These are phyloP conservation scores for Simalia tracyae DNA, from an alignment of 2,797 vertebrate genomes.

Conservation along the genomic window DNA sequence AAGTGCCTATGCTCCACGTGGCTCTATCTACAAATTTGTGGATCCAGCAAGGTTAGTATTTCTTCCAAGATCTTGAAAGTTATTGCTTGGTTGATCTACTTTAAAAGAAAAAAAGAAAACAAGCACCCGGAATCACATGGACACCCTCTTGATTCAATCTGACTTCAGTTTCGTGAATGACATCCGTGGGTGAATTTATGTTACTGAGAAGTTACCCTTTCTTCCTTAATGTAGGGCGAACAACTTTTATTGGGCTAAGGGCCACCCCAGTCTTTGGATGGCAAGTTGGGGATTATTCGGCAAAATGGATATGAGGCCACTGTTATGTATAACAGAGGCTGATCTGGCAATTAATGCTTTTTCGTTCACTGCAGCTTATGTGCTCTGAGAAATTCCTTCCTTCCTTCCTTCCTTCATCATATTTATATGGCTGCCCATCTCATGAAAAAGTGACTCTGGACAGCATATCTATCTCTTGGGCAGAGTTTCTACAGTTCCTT, in stretches of 20 bases:
- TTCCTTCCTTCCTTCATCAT: too few relatives aligned
- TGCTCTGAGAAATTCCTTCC: too few relatives aligned
- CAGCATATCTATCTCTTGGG: too few relatives aligned
- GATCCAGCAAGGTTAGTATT: conserved; percentile 83
- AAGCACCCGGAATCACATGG: neutral
- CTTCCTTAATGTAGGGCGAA: neutral
- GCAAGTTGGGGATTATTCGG: too few relatives aligned
- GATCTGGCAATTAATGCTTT: too few relatives aligned
- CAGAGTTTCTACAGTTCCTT: too few relatives aligned
- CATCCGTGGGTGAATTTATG: neutral
- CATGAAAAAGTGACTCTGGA: too few relatives aligned
- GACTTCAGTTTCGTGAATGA: neutral
- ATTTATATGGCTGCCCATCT: too few relatives aligned
- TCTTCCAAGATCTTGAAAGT: conserved; percentile 14
- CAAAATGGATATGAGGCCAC: too few relatives aligned
- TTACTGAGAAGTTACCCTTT: neutral
- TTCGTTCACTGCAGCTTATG: too few relatives aligned
- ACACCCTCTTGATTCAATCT: neutral
- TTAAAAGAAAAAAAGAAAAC: neutral
- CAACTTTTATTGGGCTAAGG: neutral
- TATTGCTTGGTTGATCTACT: neutral
- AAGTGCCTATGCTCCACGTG: conserved; percentile 74
- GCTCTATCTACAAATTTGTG: conserved; percentile 83
- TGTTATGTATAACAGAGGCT: too few relatives aligned
- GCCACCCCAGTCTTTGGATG: too few relatives aligned